A percentile compares a stretch with the other conserved stretches of the same genome.
These are phyloP conservation scores for Pristionchus mayeri DNA, from an alignment of 2,888 invertebrate genomes.

Conservation along the genomic window DNA sequence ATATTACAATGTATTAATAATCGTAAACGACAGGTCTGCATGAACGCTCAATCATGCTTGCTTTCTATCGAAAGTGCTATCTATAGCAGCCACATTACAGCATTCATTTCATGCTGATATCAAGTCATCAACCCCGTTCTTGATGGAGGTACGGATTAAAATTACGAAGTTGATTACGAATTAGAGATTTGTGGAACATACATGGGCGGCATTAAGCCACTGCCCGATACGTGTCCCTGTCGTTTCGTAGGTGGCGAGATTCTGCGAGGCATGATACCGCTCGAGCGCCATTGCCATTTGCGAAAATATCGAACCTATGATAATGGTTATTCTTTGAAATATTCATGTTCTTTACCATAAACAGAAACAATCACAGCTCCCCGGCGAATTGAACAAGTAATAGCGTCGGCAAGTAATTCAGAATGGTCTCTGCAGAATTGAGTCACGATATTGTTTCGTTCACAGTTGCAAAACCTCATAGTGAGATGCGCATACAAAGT, in stretches of 20 bases:
- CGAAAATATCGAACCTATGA: neutral
- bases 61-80: too few relatives aligned
- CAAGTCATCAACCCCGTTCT: too few relatives aligned
- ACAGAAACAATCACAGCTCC: neutral
- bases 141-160: too few relatives aligned
- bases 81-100: too few relatives aligned
- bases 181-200: neutral
- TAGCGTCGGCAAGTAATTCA: neutral
- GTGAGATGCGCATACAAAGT: neutral
- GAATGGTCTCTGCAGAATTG: neutral
- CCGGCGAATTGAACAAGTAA: neutral
- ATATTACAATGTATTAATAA: too few relatives aligned
- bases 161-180: too few relatives aligned
- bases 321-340: neutral
- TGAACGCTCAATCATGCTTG: too few relatives aligned
- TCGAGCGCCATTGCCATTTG: neutral
- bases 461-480: neutral
- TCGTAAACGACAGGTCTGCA: too few relatives aligned
- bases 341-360: neutral
- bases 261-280: neutral
- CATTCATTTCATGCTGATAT: too few relatives aligned
- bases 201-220: too few relatives aligned
- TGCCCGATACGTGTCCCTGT: neutral
- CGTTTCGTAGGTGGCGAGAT: neutral
- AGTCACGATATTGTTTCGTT: too few relatives aligned